Base-by-base conservation (phyloP, 2,797 vertebrate species). In the Urophycis tenuis region DNA sequence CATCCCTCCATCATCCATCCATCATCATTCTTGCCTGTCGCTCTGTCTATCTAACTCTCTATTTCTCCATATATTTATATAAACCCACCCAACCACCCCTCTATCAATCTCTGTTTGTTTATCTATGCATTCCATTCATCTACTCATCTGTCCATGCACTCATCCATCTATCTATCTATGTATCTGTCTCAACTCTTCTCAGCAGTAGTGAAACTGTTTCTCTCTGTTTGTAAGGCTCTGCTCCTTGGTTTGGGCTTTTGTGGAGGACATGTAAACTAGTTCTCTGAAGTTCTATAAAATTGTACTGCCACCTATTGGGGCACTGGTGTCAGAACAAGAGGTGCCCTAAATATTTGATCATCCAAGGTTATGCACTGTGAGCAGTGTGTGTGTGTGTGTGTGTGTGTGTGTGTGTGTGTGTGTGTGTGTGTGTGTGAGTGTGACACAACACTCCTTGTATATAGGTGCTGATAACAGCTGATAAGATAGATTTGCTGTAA, bases 271-370 rank as follows among this genome's bases (percentile, higher is more conserved):
- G 53, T 10, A 29, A 29, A 64, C n/a, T 12, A 12, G 60, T 29
- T 67, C 25, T 29, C n/a, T 11, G n/a, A 67, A 67, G n/a, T 67
- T 67, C 25, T 67, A 7, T 36, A 53, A 71, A 39, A 75, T 86
- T 33, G 78, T 49, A 80, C 86, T 83, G 92, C 92, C 90, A 83
- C 80, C 92, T 92, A 32, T 89, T 88, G 90, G 91, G 85, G 77
- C 1, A 25, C 53, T 74, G 78, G 72, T 75, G 90, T 78, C 87
- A 87, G 74, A 86, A 71, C 80, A 53, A 69, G 76, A 69, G 71
- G 73, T 67, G n/a, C 74, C 34, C 49, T 45, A 29, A 75, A 69
- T 5, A 41, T 72, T 17, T 22, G 31, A 29, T 32, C 15, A 74
- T 22, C 73, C 31, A 64, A 31, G 30, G 34, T 36, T 53, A 41